Evolutionary conservation across 2,797 vertebrate genomes (phyloP).

Genomic region (Pristis pectinata): DNA sequence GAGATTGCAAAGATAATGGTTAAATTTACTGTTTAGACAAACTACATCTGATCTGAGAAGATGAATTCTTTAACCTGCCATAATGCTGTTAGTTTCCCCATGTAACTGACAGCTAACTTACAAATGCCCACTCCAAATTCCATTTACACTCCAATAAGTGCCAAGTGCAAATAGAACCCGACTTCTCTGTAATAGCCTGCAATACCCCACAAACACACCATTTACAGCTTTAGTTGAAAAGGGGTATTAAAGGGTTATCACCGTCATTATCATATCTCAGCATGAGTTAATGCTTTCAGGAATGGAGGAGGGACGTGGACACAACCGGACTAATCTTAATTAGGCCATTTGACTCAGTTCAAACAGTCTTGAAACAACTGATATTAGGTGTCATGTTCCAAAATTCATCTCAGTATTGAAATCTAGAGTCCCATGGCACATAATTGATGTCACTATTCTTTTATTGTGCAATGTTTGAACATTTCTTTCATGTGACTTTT

Average conservation of each 20-base stretch:
- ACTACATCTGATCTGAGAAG: too few species aligned
- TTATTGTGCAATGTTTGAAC: background rate
- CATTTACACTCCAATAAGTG: too few species aligned
- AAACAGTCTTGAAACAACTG: background rate
- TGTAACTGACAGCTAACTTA: too few species aligned
- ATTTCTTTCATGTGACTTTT: background rate
- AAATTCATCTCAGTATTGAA: background rate
- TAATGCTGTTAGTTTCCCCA: too few species aligned
- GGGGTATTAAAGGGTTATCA: background rate
- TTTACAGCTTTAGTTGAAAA: background rate
- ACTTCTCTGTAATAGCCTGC: background rate
- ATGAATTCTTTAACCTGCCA: too few species aligned
- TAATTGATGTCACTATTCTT: background rate
- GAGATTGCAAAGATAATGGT: too few species aligned
- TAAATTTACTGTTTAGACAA: too few species aligned
- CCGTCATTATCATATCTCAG: background rate
- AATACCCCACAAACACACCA: background rate
- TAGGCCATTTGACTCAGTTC: background rate
- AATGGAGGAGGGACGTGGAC: background rate
- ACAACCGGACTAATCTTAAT: background rate
- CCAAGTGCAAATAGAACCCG: background rate
- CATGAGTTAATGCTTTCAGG: background rate
- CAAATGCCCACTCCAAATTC: too few species aligned
- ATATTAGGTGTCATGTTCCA: background rate
- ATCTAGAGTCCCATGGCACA: background rate